Conservation (phyloP, 2,888 invertebrate species). For the Dugesia japonica region DNA sequence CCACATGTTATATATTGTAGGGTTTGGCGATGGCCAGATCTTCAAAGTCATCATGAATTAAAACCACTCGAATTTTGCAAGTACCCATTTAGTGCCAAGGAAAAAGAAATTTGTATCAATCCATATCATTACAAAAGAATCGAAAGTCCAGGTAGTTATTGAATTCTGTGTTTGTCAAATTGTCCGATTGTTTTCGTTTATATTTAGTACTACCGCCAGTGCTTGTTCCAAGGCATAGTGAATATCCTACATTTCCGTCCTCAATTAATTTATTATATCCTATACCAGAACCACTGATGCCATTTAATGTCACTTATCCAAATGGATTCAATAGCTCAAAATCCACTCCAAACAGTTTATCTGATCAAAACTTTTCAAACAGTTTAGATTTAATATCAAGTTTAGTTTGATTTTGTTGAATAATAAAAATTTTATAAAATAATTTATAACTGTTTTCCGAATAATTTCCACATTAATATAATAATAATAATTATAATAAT, state of each 20-base stretch:
- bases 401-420: background rate
- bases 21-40: conserved; percentile 97
- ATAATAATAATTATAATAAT: too few relatives aligned
- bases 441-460: too few relatives aligned
- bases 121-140: conserved; percentile 97
- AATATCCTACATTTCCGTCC: conserved; percentile 53
- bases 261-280: background rate
- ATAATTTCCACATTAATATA: too few relatives aligned
- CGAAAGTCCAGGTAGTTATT: conserved; percentile 59
- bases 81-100: conserved; percentile 85
- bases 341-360: conserved; percentile 2
- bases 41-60: conserved; percentile 91
- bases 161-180: background rate
- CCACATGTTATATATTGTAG: conserved; percentile 98
- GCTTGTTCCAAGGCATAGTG: conserved; percentile 84
- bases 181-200: background rate
- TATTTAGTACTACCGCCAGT: conserved; percentile 75
- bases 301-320: conserved; percentile 23
- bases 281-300: background rate
- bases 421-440: too few relatives aligned
- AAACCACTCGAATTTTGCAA: conserved; percentile 85
- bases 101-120: conserved; percentile 97
- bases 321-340: conserved; percentile 21
- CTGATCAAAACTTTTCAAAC: background rate
- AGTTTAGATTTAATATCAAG: conserved; percentile 14